Conservation (phyloP, 1,140 invertebrate genomes). For the Ips typographus region DNA sequence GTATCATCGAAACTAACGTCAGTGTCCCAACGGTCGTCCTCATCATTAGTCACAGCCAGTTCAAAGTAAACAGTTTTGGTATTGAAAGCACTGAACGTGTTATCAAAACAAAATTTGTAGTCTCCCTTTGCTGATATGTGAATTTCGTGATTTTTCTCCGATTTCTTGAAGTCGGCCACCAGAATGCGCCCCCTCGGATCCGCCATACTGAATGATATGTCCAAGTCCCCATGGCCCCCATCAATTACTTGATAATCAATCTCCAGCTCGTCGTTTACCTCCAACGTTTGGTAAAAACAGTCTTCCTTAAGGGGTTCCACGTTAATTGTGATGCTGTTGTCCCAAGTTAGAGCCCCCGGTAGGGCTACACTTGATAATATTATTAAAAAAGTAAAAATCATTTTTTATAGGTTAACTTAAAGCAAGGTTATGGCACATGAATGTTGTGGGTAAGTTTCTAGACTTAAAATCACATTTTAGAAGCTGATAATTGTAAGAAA, state of each 20-base stretch:
- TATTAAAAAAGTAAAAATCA: too few species aligned
- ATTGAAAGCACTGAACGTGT: slow-evolving; percentile 76
- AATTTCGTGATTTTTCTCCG: slow-evolving; percentile 68
- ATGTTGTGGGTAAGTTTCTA: slow-evolving; percentile 41
- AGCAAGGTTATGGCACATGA: slow-evolving; percentile 47
- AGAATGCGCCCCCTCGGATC: slow-evolving; percentile 66
- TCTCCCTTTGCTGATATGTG: slow-evolving; percentile 63
- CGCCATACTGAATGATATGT: slow-evolving; percentile 71
- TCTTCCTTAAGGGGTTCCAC: slow-evolving; percentile 67
- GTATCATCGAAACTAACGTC: slow-evolving; percentile 54
- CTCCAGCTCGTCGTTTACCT: neutral
- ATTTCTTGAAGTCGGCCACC: slow-evolving; percentile 68
- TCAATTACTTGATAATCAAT: slow-evolving; percentile 65
- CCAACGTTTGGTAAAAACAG: slow-evolving; percentile 64
- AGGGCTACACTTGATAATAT: too few species aligned
- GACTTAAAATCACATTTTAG: too few species aligned
- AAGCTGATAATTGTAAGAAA: too few species aligned
- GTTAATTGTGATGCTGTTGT: slow-evolving; percentile 69
- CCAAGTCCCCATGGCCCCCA: slow-evolving; percentile 72
- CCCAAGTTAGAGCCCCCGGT: slow-evolving; percentile 30
- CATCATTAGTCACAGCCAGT: slow-evolving; percentile 65
- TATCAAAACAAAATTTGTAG: slow-evolving; percentile 82
- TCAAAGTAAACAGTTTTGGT: slow-evolving; percentile 83
- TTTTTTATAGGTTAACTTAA: too few species aligned
- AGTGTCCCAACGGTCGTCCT: slow-evolving; percentile 57